Percentiles rank a stretch among this genome's conserved stretches.
These are phyloP conservation scores for Ectemnius lituratus DNA, from an alignment of 2,888 invertebrate genomes.

Conservation along the genomic window DNA sequence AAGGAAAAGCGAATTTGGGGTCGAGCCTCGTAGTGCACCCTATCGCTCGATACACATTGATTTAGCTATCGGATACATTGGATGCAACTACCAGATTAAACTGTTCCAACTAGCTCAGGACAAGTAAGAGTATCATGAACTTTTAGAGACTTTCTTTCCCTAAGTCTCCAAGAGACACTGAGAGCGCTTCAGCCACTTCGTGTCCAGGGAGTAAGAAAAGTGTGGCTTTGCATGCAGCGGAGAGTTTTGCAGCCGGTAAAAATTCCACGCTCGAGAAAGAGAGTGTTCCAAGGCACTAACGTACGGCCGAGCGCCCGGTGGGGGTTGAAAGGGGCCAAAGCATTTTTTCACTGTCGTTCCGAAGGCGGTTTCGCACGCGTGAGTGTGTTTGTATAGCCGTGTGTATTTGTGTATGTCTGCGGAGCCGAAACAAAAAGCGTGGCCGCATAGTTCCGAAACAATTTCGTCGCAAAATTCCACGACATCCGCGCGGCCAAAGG, in stretches of 20 bases:
- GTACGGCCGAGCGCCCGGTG: slow-evolving; percentile 19
- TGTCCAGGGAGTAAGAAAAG: too few species aligned
- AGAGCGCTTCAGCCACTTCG: too few species aligned
- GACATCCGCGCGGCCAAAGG: slow-evolving; percentile 48
- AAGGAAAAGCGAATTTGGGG: slow-evolving; percentile 27
- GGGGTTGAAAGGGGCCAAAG: slow-evolving; percentile 36
- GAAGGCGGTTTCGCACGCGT: slow-evolving; percentile 12
- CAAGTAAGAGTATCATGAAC: too few species aligned
- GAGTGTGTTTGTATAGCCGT: too few species aligned
- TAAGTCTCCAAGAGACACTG: too few species aligned
- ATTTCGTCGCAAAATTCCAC: slow-evolving; percentile 59
- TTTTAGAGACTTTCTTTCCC: too few species aligned
- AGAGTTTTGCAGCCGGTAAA: slow-evolving; percentile 30
- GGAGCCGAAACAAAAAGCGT: slow-evolving; percentile 47
- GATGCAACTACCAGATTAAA: too few species aligned
- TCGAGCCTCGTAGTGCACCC: neutral
- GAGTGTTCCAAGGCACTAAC: slow-evolving; percentile 11
- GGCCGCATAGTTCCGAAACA: slow-evolving; percentile 66
- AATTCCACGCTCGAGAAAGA: slow-evolving; percentile 17
- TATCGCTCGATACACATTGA: neutral
- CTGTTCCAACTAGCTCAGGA: too few species aligned
- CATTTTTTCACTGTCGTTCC: slow-evolving; percentile 51
- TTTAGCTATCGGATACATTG: neutral
- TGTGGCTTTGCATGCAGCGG: neutral
- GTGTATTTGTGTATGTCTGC: slow-evolving; percentile 34